A percentile compares a stretch with the other conserved stretches of the same genome.
Evolutionary conservation across 2,113 vertebrate genomes (phyloP).

Genomic region (Otocyon megalotis): DNA sequence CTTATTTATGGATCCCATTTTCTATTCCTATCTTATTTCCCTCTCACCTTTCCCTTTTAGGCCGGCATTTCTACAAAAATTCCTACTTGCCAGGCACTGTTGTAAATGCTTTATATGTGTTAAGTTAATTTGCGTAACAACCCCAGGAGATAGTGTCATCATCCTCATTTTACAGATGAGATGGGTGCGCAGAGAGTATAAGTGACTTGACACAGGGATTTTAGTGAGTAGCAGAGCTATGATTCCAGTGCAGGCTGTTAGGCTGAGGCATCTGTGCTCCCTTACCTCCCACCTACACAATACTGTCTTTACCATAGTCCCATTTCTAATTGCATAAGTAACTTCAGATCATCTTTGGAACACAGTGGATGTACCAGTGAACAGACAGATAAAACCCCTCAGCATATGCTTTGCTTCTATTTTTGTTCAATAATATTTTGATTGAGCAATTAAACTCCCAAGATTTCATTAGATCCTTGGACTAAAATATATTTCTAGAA

Average conservation of each 20-base stretch:
- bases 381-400: background rate
- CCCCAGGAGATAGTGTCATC: background rate
- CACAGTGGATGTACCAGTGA: background rate
- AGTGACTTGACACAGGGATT: background rate
- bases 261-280: background rate
- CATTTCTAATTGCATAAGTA: background rate
- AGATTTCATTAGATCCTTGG: background rate
- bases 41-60: background rate
- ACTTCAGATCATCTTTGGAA: background rate
- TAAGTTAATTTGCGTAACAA: background rate
- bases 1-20: background rate
- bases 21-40: background rate
- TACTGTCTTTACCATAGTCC: too few species aligned
- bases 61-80: background rate
- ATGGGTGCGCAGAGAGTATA: background rate
- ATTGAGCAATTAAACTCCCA: background rate
- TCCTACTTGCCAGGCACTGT: background rate
- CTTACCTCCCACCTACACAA: background rate
- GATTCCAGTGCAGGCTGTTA: background rate
- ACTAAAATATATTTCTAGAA: background rate
- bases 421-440: conserved; percentile 32
- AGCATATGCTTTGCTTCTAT: background rate
- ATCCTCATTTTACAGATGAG: background rate
- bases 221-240: background rate
- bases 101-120: background rate